Base-by-base conservation (phyloP, 2,888 invertebrate species). In the Polymixis flavicincta region DNA sequence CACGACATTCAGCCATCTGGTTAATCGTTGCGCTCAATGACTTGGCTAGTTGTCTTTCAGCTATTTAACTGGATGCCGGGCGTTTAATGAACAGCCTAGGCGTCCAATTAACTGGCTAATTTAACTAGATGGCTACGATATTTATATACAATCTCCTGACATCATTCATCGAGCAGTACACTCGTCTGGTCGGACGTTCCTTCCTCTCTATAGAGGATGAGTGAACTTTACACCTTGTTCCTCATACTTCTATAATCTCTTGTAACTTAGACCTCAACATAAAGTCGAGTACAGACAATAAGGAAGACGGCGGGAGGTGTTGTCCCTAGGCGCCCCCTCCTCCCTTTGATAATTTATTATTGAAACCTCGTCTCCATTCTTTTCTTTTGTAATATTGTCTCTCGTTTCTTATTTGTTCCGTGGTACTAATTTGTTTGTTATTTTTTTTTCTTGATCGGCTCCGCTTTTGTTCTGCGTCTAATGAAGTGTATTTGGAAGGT, bases 281-380 rank as follows among this genome's bases (percentile, higher is more conserved):
- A 89, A 91, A 90, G 92, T 87, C 90, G 91, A 91, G 92, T 92
- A 91, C 91, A 93, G 92, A 93, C 92, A 93, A 94, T 92, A 93
- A 92, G 93, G 90, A 93, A 93, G 93, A 90, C 89, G 91, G 91
- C 90, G 90, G 92, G 93, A 94, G 95, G 95, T 95, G 95, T 93
- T 92, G 91, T 90, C 90, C 92, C 92, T 89, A 90, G 91, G 91
- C 77, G 65, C 80, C 76, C 83, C 84, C 76, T 52, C 85, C 81
- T 84, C 91, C 71, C 93, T 93, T 92, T 93, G 92, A 94, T 95
- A 94, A 94, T 95, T 94, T 95, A 95, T 95, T 95, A 95, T 95
- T 94, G 94, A 94, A 94, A 94, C 92, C 92, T 92, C 92, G 92
- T 92, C 91, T 93, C 91, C 91, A 93, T 87, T 92, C 92, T 91